Percentiles rank a stretch among this genome's conserved stretches.
These are phyloP conservation scores for Machimus rusticus DNA, from an alignment of 2,888 invertebrate genomes.

Conservation along the genomic window DNA sequence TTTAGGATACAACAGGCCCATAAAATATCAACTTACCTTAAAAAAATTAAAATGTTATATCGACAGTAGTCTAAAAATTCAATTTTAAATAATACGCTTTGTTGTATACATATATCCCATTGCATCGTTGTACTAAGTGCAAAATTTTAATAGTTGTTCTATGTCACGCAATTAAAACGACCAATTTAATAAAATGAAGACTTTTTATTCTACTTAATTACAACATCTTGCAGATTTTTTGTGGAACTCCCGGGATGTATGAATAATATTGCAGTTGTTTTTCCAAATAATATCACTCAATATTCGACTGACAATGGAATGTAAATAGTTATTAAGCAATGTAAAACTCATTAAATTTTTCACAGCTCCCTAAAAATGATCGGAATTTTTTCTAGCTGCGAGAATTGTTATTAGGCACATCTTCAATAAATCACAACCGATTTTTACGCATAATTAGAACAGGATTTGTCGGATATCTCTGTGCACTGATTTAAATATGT, in stretches of 20 bases:
- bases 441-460: neutral
- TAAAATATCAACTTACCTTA: no score
- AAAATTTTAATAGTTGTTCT: no score
- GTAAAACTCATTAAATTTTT: neutral
- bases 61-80: no score
- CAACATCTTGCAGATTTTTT: neutral
- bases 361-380: neutral
- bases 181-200: neutral
- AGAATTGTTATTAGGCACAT: neutral
- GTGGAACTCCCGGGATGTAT: neutral
- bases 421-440: neutral
- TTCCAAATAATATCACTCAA: neutral
- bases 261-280: neutral
- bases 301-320: neutral
- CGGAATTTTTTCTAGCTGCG: neutral
- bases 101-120: no score
- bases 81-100: no score
- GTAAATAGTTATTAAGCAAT: neutral
- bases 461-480: neutral
- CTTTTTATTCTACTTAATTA: neutral
- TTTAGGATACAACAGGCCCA: no score
- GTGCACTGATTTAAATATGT: neutral
- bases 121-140: no score
- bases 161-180: neutral
- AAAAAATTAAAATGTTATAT: no score